Evolutionary conservation across 2,888 invertebrate genomes (phyloP).

Genomic region (Melinaea marsaeus): DNA sequence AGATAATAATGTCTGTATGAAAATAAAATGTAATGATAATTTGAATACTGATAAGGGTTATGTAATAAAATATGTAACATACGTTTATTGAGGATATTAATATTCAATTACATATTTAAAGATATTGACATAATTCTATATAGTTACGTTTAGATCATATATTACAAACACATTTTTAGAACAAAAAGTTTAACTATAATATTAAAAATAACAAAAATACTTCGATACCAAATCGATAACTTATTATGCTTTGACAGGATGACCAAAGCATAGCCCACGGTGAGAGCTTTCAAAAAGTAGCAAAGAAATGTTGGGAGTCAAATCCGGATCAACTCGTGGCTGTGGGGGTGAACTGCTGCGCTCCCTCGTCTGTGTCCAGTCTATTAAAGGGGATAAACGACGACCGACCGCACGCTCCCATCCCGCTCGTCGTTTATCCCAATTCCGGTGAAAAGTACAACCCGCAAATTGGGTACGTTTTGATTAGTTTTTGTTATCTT

Average conservation of each 20-base stretch:
- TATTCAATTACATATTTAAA: no score
- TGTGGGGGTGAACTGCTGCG: conserved; percentile 93
- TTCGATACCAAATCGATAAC: neutral
- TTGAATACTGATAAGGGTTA: no score
- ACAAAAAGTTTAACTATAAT: no score
- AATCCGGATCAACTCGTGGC: conserved; percentile 86
- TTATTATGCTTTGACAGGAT: conserved; percentile 50
- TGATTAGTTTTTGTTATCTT: conserved; percentile 6
- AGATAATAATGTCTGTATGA: no score
- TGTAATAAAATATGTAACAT: no score
- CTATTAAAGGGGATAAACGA: conserved; percentile 71
- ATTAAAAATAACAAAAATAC: no score
- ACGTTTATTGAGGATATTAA: no score
- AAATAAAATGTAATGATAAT: no score
- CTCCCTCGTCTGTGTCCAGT: conserved; percentile 64
- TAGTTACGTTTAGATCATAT: no score
- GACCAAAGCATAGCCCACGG: conserved; percentile 85
- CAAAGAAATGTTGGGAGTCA: conserved; percentile 83
- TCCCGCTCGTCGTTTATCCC: conserved; percentile 93
- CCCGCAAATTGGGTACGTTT: conserved; percentile 80
- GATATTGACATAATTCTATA: no score
- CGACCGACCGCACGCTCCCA: conserved; percentile 68
- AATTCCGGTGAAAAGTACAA: conserved; percentile 93
- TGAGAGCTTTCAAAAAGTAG: conserved; percentile 86
- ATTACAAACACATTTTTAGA: no score